Conservation (phyloP, 2,888 invertebrate genomes). For the Thyatira batis region DNA sequence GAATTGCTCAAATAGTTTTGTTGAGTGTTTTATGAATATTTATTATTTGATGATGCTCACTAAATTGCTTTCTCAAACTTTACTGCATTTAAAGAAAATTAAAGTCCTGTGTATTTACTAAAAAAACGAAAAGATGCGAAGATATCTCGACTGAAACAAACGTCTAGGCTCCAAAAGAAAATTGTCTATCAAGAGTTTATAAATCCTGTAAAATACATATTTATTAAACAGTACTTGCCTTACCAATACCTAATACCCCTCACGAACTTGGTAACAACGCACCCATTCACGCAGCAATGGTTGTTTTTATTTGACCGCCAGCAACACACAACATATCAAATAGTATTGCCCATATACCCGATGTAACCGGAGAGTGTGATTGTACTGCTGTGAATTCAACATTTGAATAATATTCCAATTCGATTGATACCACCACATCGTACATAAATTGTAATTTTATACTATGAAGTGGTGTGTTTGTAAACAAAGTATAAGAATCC, state of each 20-base stretch:
- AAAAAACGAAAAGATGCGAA: too few relatives aligned
- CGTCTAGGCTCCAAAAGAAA: too few relatives aligned
- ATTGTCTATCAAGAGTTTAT: neutral
- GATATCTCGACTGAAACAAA: too few relatives aligned
- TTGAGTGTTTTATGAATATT: neutral
- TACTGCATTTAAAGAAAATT: too few relatives aligned
- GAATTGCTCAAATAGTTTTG: neutral
- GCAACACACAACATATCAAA: slow-evolving; percentile 51
- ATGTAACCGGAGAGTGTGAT: slow-evolving; percentile 43
- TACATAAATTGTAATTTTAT: neutral
- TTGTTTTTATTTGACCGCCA: slow-evolving; percentile 67
- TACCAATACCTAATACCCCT: slow-evolving; percentile 48
- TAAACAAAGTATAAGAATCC: neutral
- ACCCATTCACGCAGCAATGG: slow-evolving; percentile 68
- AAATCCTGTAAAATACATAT: too few relatives aligned
- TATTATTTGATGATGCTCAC: neutral
- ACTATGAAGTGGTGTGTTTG: neutral
- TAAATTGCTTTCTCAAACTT: too few relatives aligned
- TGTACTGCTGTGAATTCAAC: slow-evolving; percentile 25
- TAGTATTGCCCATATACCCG: slow-evolving; percentile 42
- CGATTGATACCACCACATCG: slow-evolving; percentile 1
- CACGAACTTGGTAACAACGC: slow-evolving; percentile 56
- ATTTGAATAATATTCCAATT: slow-evolving; percentile 21
- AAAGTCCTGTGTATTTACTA: neutral
- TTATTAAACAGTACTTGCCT: slow-evolving; percentile 19